Base-by-base conservation (phyloP, 35 echinoderm and acorn worm species). In the Ptychodera flava region DNA sequence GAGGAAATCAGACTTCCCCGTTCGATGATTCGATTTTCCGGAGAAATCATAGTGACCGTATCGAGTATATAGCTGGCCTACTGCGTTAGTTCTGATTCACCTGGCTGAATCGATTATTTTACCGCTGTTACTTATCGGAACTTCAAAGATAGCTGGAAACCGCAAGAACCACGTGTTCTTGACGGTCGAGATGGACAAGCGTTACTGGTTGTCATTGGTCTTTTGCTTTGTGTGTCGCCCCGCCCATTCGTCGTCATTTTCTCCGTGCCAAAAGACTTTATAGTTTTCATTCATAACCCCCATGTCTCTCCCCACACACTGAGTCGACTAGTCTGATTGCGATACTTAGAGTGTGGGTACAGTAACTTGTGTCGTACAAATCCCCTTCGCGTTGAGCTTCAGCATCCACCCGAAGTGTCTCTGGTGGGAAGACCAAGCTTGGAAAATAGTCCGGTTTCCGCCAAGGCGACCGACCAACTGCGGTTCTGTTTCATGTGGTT, bases 61-160 rank as follows among this genome's bases (percentile, higher is more conserved):
- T 64, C 45, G 45, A 64, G 45, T 64, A 64, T n/a, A n/a, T 64
- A 64, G 45, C 6, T 22, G 22, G 22, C 45, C 6, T 64, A 64
- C 45, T 64, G 22, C 45, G 45, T 64, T 22, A 12, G 6, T 64
- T 12, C 45, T 64, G 45, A 64, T 64, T 64, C 45, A 64, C 45
- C 45, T 64, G 45, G 45, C 45, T 64, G 45, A 64, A 64, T 64
- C 45, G 45, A 64, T 64, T 64, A 64, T 64, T 64, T 64, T 64
- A 64, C 45, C 45, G 22, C 22, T 64, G 45, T 64, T 64, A 64
- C 45, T 64, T 64, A 64, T 64, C 45, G 45, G 45, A 64, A 64
- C 45, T 64, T 64, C 45, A 64, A 64, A 64, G 45, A 64, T 64
- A 64, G 6, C 6, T 6, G 6, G 45, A 64, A 64, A 64, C 45